Evolutionary conservation across 2,888 invertebrate genomes (phyloP).

Genomic region (Phengaris alcon): DNA sequence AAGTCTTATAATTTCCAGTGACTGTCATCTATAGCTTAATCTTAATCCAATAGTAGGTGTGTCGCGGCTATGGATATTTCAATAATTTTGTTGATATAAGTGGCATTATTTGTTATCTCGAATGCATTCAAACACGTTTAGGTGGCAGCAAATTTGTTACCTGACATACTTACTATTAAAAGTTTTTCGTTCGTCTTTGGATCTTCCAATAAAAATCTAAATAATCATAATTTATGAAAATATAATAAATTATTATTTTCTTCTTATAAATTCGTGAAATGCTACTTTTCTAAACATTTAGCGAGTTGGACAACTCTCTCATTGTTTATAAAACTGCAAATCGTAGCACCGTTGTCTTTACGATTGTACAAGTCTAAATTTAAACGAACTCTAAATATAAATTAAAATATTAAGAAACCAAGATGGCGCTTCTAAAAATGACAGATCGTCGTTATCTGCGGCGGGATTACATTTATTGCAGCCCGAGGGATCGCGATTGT

Average conservation of each 20-base stretch:
- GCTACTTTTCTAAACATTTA: neutral
- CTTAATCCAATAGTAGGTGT: constrained; percentile 24
- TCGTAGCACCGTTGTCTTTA: neutral
- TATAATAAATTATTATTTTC: neutral
- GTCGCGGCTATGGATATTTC: neutral
- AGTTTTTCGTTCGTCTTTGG: neutral
- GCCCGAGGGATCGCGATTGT: constrained; percentile 58
- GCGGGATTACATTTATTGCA: constrained; percentile 71
- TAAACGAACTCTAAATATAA: neutral
- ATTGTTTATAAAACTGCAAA: neutral
- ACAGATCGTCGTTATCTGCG: constrained; percentile 33
- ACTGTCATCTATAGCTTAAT: constrained; percentile 14
- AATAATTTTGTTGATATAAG: neutral
- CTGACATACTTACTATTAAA: neutral
- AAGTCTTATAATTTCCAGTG: constrained; percentile 20
- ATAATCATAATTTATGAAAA: too few species aligned
- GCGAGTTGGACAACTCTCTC: neutral
- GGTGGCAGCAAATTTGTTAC: neutral
- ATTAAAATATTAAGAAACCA: neutral
- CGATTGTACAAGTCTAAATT: neutral
- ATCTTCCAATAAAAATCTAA: too few species aligned
- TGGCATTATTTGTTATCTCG: neutral
- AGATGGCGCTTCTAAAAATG: constrained; percentile 35
- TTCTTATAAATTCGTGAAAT: constrained; percentile 11
- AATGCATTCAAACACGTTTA: neutral